A percentile compares a stretch with the other conserved stretches of the same genome.
Evolutionary conservation across 2,113 vertebrate genomes (phyloP).

Genomic region (Salvelinus alpinus): DNA sequence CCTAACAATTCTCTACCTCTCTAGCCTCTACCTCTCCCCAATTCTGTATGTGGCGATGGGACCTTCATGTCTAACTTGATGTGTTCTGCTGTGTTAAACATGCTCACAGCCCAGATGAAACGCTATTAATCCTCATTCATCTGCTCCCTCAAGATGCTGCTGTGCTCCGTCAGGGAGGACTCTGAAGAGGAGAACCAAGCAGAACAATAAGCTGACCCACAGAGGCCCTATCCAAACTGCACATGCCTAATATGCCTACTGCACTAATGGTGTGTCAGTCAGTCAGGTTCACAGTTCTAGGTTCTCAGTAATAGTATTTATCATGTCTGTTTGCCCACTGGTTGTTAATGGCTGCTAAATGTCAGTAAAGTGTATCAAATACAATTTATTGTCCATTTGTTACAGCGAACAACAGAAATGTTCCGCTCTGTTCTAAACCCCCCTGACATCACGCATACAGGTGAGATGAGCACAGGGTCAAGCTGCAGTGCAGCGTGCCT

Average conservation of each 20-base stretch:
- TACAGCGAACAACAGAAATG: too few species aligned
- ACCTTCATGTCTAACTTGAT: constrained; percentile 19
- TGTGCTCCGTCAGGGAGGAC: constrained; percentile 39
- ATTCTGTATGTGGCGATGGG: constrained; percentile 15
- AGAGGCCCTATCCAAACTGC: constrained; percentile 26
- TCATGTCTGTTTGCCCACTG: constrained; percentile 19
- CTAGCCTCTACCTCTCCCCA: neutral
- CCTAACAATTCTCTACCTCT: too few species aligned
- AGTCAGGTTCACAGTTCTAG: constrained; percentile 21
- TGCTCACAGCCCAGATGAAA: constrained; percentile 44
- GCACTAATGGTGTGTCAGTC: constrained; percentile 60
- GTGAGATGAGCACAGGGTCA: too few species aligned
- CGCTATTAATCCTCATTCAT: constrained; percentile 61
- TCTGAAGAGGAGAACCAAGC: constrained; percentile 52
- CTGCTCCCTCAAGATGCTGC: constrained; percentile 22
- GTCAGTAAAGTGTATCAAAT: neutral
- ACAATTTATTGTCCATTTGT: neutral
- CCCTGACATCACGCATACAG: too few species aligned
- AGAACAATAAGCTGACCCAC: constrained; percentile 54
- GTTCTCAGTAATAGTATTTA: constrained; percentile 20
- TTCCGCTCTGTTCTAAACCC: too few species aligned
- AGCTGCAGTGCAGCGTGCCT: too few species aligned
- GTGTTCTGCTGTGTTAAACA: constrained; percentile 32
- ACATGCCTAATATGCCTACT: constrained; percentile 34
- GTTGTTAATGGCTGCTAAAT: neutral